Conservation (phyloP, 2,113 vertebrate species). For the Cyrtonyx montezumae region DNA sequence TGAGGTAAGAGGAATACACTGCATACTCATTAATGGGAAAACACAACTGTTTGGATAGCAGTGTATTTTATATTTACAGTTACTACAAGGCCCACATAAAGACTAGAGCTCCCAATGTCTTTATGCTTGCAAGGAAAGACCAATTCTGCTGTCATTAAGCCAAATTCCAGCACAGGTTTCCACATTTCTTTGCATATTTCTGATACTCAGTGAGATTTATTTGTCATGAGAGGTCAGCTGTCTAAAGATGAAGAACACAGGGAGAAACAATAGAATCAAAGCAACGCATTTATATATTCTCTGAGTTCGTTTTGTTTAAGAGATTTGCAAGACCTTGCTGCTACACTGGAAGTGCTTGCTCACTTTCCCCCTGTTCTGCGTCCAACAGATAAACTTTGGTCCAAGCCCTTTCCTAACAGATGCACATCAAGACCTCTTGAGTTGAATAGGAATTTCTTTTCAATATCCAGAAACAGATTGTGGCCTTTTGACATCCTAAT, state of each 20-base stretch:
- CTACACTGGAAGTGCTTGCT: neutral
- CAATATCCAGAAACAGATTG: neutral
- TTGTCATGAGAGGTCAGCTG: neutral
- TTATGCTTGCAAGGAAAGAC: neutral
- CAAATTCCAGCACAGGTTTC: slow-evolving; percentile 12
- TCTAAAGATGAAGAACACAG: neutral
- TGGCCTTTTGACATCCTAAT: slow-evolving; percentile 13
- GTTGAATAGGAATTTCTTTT: neutral
- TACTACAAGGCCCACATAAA: neutral
- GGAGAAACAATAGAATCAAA: neutral
- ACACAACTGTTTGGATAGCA: neutral
- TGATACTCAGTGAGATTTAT: neutral
- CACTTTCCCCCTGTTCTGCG: neutral
- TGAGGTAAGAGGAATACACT: neutral
- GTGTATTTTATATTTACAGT: neutral
- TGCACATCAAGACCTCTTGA: neutral
- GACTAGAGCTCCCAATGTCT: neutral
- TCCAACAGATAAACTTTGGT: neutral
- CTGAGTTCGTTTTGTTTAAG: neutral
- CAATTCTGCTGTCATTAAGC: neutral
- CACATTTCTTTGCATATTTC: neutral
- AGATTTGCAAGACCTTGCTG: neutral
- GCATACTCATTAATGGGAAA: neutral
- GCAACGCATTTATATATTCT: neutral
- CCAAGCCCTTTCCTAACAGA: neutral